phyloP scores from a whole-genome alignment of 2,113 vertebrate genomes.

The Felis chaus region DNA sequence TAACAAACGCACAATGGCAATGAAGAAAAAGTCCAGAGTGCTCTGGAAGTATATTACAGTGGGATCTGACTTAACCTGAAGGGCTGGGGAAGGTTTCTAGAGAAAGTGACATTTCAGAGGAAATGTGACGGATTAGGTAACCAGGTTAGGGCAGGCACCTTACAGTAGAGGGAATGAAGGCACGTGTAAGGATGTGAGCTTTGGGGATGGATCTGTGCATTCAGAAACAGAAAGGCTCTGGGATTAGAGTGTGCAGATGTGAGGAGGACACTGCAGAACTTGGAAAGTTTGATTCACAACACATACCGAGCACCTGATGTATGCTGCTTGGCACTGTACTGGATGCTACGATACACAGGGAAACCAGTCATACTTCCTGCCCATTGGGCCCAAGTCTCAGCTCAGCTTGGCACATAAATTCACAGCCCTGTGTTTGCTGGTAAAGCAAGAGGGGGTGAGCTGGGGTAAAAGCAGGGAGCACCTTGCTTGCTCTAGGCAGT shows the following conservation, averaged over 20 bases:
- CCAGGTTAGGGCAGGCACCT: rapidly evolving
- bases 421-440: not conserved
- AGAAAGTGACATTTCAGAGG: not conserved
- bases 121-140: not conserved
- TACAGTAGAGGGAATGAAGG: not conserved
- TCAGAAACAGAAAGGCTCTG: not conserved
- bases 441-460: not conserved
- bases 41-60: not conserved
- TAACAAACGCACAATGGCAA: not conserved
- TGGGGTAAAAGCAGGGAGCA: not conserved
- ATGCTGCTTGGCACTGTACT: not conserved
- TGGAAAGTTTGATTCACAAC: not conserved
- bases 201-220: rapidly evolving
- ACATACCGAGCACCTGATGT: not conserved
- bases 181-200: not conserved
- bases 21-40: not conserved
- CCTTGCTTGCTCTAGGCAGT: not conserved
- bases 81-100: not conserved
- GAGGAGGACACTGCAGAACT: not conserved
- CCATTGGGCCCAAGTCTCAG: not conserved
- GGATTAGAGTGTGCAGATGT: rapidly evolving
- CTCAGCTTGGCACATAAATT: not conserved
- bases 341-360: no score
- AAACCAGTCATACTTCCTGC: not conserved
- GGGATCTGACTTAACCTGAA: not conserved